phyloP scores from a whole-genome alignment of 2,113 vertebrate species.

The Hemichromis elongatus region DNA sequence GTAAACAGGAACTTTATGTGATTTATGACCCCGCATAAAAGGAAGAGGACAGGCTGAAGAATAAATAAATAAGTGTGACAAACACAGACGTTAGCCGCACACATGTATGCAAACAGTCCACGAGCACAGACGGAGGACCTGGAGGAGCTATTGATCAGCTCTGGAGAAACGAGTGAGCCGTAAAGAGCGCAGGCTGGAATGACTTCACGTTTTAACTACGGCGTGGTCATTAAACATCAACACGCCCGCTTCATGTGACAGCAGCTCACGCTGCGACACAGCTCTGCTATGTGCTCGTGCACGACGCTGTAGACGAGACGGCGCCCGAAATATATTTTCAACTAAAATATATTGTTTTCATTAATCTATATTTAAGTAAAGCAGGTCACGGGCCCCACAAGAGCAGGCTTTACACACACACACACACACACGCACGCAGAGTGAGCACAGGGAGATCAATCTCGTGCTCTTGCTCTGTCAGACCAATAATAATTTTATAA shows the following conservation, averaged over 20 bases:
- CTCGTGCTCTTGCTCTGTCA: slow-evolving; percentile 31
- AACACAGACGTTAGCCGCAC: slow-evolving; percentile 20
- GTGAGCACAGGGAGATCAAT: slow-evolving; percentile 23
- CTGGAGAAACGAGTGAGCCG: neutral
- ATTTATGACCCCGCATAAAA: slow-evolving; percentile 48
- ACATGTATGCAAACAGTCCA: neutral
- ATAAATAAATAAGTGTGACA: slow-evolving; percentile 27
- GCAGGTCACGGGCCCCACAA: neutral
- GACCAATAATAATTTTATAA: slow-evolving; percentile 69
- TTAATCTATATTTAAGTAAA: neutral
- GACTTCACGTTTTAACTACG: slow-evolving; percentile 20
- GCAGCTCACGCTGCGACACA: neutral
- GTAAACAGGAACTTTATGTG: neutral
- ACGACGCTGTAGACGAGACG: neutral
- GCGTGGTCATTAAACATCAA: neutral
- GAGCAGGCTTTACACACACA: neutral
- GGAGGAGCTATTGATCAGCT: slow-evolving; percentile 34
- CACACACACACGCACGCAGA: neutral
- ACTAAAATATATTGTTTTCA: neutral
- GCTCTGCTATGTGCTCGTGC: neutral
- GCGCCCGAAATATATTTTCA: neutral
- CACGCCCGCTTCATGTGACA: neutral
- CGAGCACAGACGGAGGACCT: neutral
- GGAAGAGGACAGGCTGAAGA: neutral
- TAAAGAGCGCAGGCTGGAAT: slow-evolving; percentile 9